Evolutionary conservation across 2,888 invertebrate genomes (phyloP).

Genomic region (Kryphioiulus occultus): DNA sequence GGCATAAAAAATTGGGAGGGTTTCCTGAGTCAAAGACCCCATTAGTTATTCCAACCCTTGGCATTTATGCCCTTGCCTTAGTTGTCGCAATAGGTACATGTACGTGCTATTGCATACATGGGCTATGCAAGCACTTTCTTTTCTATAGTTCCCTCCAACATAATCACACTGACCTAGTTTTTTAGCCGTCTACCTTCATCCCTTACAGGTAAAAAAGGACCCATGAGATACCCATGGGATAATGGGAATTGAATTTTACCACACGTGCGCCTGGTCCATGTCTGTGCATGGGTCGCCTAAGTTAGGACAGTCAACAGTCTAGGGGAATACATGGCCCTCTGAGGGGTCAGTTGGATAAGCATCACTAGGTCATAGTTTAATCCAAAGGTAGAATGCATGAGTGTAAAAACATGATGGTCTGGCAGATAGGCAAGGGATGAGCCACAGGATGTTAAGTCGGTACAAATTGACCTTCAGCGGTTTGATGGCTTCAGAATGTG

Average conservation of each 20-base stretch:
- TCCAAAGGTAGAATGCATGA: background rate
- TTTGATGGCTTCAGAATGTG: background rate
- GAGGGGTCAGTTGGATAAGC: background rate
- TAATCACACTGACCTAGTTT: constrained; percentile 39
- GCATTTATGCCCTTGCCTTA: constrained; percentile 7
- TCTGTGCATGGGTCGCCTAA: background rate
- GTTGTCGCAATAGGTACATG: background rate
- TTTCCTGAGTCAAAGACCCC: constrained; percentile 23
- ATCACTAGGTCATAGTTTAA: background rate
- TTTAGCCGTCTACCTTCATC: background rate
- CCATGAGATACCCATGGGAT: background rate
- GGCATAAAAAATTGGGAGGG: constrained; percentile 33
- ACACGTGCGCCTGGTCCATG: background rate
- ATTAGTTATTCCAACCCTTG: constrained; percentile 26
- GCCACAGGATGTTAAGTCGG: background rate
- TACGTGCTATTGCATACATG: constrained; percentile 32
- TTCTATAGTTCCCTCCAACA: background rate
- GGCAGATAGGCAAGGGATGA: background rate
- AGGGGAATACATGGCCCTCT: background rate
- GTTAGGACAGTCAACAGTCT: background rate
- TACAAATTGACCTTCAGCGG: background rate
- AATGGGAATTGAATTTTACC: background rate
- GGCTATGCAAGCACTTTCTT: background rate
- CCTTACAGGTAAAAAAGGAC: background rate
- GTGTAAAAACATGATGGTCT: background rate